Percentiles rank a stretch among this genome's conserved stretches.
Conservation (phyloP, 2,888 invertebrate species). For the Entomobrya proxima region DNA sequence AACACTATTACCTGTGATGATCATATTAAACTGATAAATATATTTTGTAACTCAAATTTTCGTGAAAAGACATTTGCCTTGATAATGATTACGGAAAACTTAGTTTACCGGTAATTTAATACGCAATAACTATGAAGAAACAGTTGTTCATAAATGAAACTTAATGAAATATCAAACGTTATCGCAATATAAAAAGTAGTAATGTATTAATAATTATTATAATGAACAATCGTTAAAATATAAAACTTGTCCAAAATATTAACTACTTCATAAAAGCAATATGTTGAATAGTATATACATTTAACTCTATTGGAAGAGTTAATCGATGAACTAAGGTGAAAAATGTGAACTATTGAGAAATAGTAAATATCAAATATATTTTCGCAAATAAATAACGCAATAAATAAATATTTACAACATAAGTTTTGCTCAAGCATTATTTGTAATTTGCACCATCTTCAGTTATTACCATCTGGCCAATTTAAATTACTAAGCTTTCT, state of each 20-base stretch:
- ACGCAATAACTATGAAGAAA: background rate
- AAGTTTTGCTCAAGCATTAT: background rate
- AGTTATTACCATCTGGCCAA: background rate
- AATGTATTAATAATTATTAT: too few relatives aligned
- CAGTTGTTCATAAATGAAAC: background rate
- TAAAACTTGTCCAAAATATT: background rate
- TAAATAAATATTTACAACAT: background rate
- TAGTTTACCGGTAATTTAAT: background rate
- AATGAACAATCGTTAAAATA: too few relatives aligned
- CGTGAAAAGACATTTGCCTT: conserved; percentile 59
- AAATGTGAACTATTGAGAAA: too few relatives aligned
- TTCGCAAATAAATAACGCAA: conserved; percentile 7
- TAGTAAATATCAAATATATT: background rate
- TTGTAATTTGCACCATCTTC: background rate
- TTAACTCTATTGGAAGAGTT: background rate
- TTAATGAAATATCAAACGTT: background rate
- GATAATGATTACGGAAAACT: background rate
- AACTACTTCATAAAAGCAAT: background rate
- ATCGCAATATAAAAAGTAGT: conserved; percentile 42
- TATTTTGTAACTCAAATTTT: background rate
- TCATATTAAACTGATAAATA: background rate
- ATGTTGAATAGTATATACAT: background rate
- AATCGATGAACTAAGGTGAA: background rate
- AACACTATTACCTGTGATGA: conserved; percentile 36
- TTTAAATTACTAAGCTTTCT: conserved; percentile 65